Evolutionary conservation across 2,797 vertebrate species (phyloP).

Genomic region (Sebastes steindachneri): DNA sequence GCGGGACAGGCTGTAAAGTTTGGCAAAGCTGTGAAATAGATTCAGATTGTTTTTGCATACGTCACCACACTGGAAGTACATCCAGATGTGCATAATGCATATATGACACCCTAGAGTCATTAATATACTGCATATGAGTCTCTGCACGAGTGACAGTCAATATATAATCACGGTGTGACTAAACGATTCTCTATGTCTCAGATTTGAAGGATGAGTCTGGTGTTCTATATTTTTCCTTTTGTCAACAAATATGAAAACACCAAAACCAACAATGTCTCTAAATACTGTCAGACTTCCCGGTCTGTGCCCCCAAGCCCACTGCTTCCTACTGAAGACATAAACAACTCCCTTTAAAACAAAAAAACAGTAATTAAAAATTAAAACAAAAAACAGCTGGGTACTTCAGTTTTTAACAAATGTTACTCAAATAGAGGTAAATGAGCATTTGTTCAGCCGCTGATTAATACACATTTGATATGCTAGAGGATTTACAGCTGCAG

Average conservation of each 20-base stretch:
- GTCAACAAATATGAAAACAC: slow-evolving; percentile 2
- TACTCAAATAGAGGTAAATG: background rate
- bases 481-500: background rate
- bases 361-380: background rate
- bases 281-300: background rate
- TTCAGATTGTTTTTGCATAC: slow-evolving; percentile 12
- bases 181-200: background rate
- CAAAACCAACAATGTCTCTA: background rate
- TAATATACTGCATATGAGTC: background rate
- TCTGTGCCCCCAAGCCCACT: background rate
- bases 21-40: slow-evolving; percentile 19
- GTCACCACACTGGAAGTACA: slow-evolving; percentile 3
- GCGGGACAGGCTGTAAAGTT: slow-evolving; percentile 11
- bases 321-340: background rate
- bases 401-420: background rate
- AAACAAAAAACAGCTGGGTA: background rate
- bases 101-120: background rate
- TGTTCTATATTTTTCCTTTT: background rate
- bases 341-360: background rate
- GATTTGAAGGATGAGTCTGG: background rate
- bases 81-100: slow-evolving; percentile 44
- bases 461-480: background rate
- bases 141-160: background rate
- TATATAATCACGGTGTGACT: background rate
- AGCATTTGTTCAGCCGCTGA: background rate